A percentile compares a stretch with the other conserved stretches of the same genome.
phyloP scores from a whole-genome alignment of 2,113 vertebrate genomes.

The Antechinus stuartii region DNA sequence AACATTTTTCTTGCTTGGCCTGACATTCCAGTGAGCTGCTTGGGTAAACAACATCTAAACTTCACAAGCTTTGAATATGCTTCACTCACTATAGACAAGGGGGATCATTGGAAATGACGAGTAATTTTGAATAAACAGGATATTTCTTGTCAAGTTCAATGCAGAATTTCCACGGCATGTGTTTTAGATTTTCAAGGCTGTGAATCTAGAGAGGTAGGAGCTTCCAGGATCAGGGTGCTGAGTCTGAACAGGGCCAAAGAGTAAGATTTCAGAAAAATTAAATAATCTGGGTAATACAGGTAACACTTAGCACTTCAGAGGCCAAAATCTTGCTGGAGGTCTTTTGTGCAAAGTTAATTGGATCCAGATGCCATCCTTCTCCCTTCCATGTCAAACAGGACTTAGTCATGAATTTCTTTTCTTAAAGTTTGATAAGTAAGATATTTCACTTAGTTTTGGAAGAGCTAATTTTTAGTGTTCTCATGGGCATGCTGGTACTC shows the following conservation, averaged over 20 bases:
- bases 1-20: constrained; percentile 59
- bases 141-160: constrained; percentile 63
- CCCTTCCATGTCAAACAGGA: constrained; percentile 60
- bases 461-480: constrained; percentile 22
- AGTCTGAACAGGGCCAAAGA: constrained; percentile 68
- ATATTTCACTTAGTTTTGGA: constrained; percentile 11
- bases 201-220: constrained; percentile 57
- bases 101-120: constrained; percentile 59
- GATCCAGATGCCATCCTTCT: constrained; percentile 65
- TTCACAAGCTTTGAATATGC: constrained; percentile 54
- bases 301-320: constrained; percentile 71
- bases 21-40: constrained; percentile 54
- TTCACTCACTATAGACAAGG: constrained; percentile 19
- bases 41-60: constrained; percentile 64
- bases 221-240: constrained; percentile 68
- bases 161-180: constrained; percentile 66
- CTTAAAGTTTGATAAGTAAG: constrained; percentile 48
- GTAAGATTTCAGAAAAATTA: constrained; percentile 65
- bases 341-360: constrained; percentile 63
- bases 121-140: constrained; percentile 69
- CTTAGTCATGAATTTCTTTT: constrained; percentile 55
- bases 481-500: neutral
- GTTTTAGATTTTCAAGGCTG: constrained; percentile 80
- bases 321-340: constrained; percentile 61
- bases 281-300: constrained; percentile 70